phyloP scores from a whole-genome alignment of 2,797 vertebrate genomes.

The Macrochelys suwanniensis region DNA sequence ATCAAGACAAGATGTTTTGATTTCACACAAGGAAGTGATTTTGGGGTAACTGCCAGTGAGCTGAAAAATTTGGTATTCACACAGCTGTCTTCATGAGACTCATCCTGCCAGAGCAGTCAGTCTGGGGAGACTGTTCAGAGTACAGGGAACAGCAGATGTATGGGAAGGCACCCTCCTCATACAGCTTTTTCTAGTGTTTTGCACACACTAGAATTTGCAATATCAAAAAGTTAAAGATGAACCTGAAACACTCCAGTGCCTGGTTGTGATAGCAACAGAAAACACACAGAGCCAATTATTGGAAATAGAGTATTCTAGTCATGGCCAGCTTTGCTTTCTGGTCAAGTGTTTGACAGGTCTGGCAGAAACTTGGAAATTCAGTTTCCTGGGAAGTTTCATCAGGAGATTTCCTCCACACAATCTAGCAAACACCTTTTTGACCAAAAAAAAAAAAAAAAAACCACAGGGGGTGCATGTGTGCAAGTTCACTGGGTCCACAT shows the following conservation, averaged over 20 bases:
- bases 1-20: neutral
- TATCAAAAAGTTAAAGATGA: neutral
- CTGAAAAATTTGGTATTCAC: neutral
- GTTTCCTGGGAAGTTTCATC: neutral
- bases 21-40: neutral
- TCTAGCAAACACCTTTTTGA: too few species aligned
- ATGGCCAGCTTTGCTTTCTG: neutral
- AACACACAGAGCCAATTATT: neutral
- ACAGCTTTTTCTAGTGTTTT: too few species aligned
- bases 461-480: too few species aligned
- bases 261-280: neutral
- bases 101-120: neutral
- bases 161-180: neutral
- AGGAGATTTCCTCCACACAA: neutral
- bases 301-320: neutral
- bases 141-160: neutral
- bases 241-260: neutral
- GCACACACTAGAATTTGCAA: neutral
- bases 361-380: neutral
- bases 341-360: neutral
- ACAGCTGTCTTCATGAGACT: neutral
- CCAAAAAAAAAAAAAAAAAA: too few species aligned
- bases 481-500: neutral
- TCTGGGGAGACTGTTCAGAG: neutral
- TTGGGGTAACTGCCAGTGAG: neutral